Evolutionary conservation across 2,888 invertebrate genomes (phyloP), one percentile per base, ranked within the genome.

Genomic region (Heteromyza rotundicornis): DNA sequence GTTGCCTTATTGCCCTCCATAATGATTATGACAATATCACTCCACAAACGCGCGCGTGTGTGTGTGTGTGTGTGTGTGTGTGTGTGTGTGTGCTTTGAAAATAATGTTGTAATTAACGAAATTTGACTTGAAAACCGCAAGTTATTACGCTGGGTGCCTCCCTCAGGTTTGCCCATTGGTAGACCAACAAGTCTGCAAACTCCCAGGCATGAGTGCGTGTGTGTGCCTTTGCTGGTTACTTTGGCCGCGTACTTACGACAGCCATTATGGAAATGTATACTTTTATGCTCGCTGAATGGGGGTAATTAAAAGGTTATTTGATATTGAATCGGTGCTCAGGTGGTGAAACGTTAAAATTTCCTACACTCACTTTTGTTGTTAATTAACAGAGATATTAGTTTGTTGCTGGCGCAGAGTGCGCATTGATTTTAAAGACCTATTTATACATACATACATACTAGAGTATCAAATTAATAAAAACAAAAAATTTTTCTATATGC

Each of bases 241-340:
- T n/a, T 40, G 2, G 14, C 3, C n/a, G 40, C n/a, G 40, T 40
- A 3, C 10, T 7, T n/a, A 17, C 35, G 32, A 49, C 27, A 16
- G 12, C 40, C 50, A n/a, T 57, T 53, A 32, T 59, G 56, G 49
- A 53, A 60, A 24, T 24, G 24, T 57, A 36, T 32, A 59, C 24
- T 51, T 59, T 47, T 57, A 59, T 59, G 35, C 32, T 35, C 16
- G 53, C 27, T n/a, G 23, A 40, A 32, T 50, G 58, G 44, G 50
- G 35, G 40, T 56, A 63, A 59, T 60, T 63, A 63, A 60, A 63
- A 47, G 60, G 60, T 64, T 61, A 63, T 66, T 60, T 64, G 51
- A 66, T 64, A 64, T 57, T 40, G 50, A 22, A 55, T 57, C 5
- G n/a, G 10, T 3, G 40, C 44, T 60, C 19, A 53, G 60, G 60